Conservation (phyloP, 2,113 vertebrate genomes). For the Oryzias woworae region DNA sequence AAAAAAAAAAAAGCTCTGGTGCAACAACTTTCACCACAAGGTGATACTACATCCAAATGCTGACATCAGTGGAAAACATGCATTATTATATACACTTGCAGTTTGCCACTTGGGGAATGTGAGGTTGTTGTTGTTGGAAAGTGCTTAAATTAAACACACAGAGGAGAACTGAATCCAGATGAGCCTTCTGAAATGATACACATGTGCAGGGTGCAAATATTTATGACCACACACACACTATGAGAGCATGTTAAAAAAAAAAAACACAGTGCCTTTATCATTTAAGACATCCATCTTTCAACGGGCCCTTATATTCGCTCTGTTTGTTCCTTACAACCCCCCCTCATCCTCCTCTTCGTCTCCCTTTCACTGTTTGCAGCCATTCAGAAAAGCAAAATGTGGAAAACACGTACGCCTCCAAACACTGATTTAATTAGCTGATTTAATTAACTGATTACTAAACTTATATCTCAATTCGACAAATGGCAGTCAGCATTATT, state of each 20-base stretch:
- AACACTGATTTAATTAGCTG: conserved; percentile 76
- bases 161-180: conserved; percentile 32
- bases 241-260: neutral
- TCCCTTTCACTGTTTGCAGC: conserved; percentile 45
- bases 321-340: neutral
- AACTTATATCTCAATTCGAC: conserved; percentile 67
- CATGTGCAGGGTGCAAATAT: conserved; percentile 10
- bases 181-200: conserved; percentile 27
- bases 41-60: conserved; percentile 39
- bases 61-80: conserved; percentile 66
- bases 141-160: conserved; percentile 48
- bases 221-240: conserved; percentile 1
- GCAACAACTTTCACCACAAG: conserved; percentile 36
- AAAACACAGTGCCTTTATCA: conserved; percentile 25
- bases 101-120: conserved; percentile 40
- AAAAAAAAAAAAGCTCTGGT: conserved; percentile 13
- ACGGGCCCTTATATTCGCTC: conserved; percentile 44
- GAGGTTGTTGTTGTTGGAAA: conserved; percentile 53
- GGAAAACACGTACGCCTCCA: conserved; percentile 64
- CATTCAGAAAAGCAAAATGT: conserved; percentile 63
- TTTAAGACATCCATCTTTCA: conserved; percentile 51
- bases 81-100: conserved; percentile 21
- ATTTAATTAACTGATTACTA: conserved; percentile 79
- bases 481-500: conserved; percentile 66
- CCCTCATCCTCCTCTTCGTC: neutral